Evolutionary conservation across 2,888 invertebrate species (phyloP).

Genomic region (Dynastes tityus): DNA sequence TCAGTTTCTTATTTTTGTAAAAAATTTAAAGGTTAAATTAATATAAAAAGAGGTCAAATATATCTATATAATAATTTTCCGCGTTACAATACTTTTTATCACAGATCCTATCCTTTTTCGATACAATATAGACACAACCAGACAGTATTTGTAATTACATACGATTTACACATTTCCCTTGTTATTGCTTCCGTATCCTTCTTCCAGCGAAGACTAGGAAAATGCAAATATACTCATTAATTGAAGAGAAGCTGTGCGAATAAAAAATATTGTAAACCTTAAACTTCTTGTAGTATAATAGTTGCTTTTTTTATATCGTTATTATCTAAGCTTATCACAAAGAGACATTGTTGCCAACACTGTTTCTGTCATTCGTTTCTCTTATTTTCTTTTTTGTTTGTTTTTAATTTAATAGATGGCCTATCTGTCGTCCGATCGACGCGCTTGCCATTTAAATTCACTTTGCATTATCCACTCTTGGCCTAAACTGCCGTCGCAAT

Average conservation of each 20-base stretch:
- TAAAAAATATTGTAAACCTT: conserved; percentile 47
- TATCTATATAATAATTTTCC: conserved; percentile 23
- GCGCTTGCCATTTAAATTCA: conserved; percentile 95
- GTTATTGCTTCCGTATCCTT: too few relatives aligned
- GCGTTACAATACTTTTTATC: conserved; percentile 44
- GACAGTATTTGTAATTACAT: not conserved
- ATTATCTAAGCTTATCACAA: conserved; percentile 51
- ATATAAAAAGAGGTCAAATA: conserved; percentile 20
- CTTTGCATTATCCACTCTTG: conserved; percentile 96
- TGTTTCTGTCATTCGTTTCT: conserved; percentile 40
- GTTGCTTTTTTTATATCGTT: conserved; percentile 28
- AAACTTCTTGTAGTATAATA: conserved; percentile 12
- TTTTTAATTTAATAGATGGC: conserved; percentile 22
- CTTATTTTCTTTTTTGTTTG: not conserved
- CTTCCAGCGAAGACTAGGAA: too few relatives aligned
- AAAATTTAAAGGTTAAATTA: conserved; percentile 1
- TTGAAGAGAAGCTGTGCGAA: conserved; percentile 30
- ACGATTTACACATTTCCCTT: conserved; percentile 5
- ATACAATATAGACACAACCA: conserved; percentile 35
- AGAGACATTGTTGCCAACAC: conserved; percentile 46
- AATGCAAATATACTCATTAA: not conserved
- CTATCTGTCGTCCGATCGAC: conserved; percentile 64
- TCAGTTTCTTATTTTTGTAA: not conserved
- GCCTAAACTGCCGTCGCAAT: conserved; percentile 81
- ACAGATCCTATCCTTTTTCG: conserved; percentile 35